Base-by-base conservation (phyloP, 2,113 vertebrate genomes). In the Zootoca vivipara region DNA sequence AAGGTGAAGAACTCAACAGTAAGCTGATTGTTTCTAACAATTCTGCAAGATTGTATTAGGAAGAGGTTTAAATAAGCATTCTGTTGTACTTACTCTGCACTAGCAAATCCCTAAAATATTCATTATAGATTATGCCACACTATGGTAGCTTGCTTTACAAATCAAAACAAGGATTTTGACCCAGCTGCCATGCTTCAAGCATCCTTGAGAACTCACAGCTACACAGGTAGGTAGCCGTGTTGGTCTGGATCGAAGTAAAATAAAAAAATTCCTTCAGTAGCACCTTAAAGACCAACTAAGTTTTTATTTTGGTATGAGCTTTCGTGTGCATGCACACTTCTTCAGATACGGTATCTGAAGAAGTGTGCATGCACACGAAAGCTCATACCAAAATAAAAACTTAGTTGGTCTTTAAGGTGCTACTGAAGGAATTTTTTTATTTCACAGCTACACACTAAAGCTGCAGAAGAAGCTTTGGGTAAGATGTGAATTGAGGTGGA, bases 51-150 rank as follows among this genome's bases (percentile, higher is more conserved):
- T 78, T 84, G 69, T 86, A 83, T 82, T 86, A 89, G 74, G 77
- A 85, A 40, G 4, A 38, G 82, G 80, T 80, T 92, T 93, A 89
- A 91, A 92, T 94, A 93, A 88, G 87, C 85, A 84, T 86, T 89
- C 69, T 89, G 78, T 91, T 93, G 13, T 85, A 86, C 83, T 88
- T 87, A 26, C 87, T 62, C 91, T 35, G 15, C 15, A n/a, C 83
- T 75, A 87, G 69, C 33, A 79, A 85, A 85, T 26, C 38, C 78
- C 91, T 90, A 81, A 93, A 92, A 79, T 88, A 78, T 7, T 82
- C 81, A 65, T 10, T 65, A 72, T 84, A 85, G 90, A 75, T 86
- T 88, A 74, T 70, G 26, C 42, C 65, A 10, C 26, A 7, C 16
- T 73, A 26, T 28, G 62, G 30, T 7, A 33, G 18, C 24, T 2